These are phyloP conservation scores for Cricetomys ansorgei DNA, from an alignment of 2,113 vertebrate genomes.

Conservation along the genomic window DNA sequence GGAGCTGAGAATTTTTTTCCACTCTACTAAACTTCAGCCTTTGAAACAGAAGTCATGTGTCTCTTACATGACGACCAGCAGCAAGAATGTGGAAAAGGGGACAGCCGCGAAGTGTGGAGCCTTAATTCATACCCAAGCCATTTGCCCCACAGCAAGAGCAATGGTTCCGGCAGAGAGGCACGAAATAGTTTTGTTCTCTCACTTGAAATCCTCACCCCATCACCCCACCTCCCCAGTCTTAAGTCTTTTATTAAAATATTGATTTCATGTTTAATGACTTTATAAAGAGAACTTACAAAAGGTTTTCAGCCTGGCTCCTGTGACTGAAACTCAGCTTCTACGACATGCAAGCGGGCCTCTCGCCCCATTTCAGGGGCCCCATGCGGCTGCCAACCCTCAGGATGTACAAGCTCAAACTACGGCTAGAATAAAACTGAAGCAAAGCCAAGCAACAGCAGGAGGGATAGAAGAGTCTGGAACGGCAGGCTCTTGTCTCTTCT, in stretches of 20 bases:
- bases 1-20: conserved; percentile 62
- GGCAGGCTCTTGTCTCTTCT: conserved; percentile 55
- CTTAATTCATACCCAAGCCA: conserved; percentile 32
- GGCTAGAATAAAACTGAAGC: not conserved
- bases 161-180: not conserved
- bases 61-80: not conserved
- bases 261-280: conserved; percentile 24
- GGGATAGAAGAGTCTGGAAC: not conserved
- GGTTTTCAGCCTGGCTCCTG: not conserved
- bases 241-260: conserved; percentile 1
- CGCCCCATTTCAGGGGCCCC: not conserved
- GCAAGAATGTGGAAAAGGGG: conserved; percentile 63
- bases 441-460: not conserved
- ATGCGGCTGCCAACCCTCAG: not conserved
- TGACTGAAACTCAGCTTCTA: not conserved
- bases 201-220: not conserved
- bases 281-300: not conserved
- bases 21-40: conserved; percentile 73
- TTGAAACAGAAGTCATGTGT: conserved; percentile 58
- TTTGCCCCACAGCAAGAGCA: conserved; percentile 55
- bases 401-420: not conserved
- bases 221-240: not conserved
- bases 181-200: not conserved
- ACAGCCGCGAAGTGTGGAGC: not conserved
- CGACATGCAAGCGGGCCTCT: not conserved